Evolutionary conservation across 1,140 invertebrate genomes (phyloP), one percentile per base, ranked within the genome.

Genomic region (Nasonia vitripennis): DNA sequence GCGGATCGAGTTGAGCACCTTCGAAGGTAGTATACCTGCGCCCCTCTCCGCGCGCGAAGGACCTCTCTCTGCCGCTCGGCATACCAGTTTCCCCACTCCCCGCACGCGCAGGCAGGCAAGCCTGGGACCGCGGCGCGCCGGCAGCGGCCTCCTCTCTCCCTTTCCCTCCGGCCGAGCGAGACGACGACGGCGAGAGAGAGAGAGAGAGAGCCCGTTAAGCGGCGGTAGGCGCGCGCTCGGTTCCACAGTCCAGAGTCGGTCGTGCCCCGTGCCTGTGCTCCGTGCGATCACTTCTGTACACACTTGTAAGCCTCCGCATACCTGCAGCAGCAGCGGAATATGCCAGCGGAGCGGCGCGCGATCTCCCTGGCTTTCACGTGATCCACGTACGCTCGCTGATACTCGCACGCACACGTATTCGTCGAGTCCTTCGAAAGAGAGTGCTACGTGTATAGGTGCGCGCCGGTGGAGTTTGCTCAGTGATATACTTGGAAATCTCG

Each of bases 71-170:
- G 20, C 5, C 5, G 55, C 51, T 41, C 62, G 70, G 67, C 83
- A 84, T 84, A 84, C 83, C 83, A 84, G 83, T 84, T 62, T 68
- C 78, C 70, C 81, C 77, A 78, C 81, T 83, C 48, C 41, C n/a
- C 31, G 78, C 37, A 27, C 67, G 27, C 55, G n/a, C 27, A 2
- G 80, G 5, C 51, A 17, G 51, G 41, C 23, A n/a, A n/a, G n/a
- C 31, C 23, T 20, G 71, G 51, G 51, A 37, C 81, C 20, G 73
- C 45, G 4, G 12, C 45, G 23, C 51, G 78, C 27, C 78, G 78
- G 14, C 62, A 17, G n/a, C 68, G 14, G 45, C 55, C 31, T 45
- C 77, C 48, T 55, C 77, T 78, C 48, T 55, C 51, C 27, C 77
- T 55, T 62, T 78, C 77, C 51, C 51, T 78, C 74, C 77, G 55